Evolutionary conservation across 1,140 invertebrate genomes (phyloP), one percentile per base, ranked within the genome.

Genomic region (Cydia strobilella): DNA sequence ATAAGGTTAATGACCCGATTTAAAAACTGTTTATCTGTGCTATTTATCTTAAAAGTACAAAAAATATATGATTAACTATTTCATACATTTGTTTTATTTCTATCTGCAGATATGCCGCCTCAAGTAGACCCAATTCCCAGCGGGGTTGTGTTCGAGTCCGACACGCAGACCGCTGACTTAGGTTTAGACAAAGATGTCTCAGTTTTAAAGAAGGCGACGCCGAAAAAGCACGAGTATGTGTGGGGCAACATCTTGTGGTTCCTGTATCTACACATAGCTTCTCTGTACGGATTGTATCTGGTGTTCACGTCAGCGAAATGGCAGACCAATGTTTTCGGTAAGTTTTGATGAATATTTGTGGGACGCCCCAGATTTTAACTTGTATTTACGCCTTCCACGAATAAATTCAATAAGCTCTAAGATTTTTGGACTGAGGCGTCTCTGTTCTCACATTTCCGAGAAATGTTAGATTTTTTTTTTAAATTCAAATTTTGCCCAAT

Each of bases 171-270:
- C 0, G 0, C 89, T 12, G 92, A 94, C 48, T 77, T 90, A 35
- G 88, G 90, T 0, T 79, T 93, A 35, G 90, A 63, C 10, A 87
- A 82, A 80, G 88, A 86, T 54, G 88, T 92, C 20, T 83, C 87
- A 4, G 78, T 90, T 35, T 75, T 86, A 62, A 85, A 85, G 76
- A 79, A 93, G 76, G 87, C 89, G 66, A 79, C 92, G 63, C 82
- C 83, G 13, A 82, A 87, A 76, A 86, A 94, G 80, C 91, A 94
- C 45, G 90, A 91, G 83, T 96, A 98, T 39, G 97, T 98, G 0
- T 98, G 97, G 97, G 94, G 95, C 78, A 98, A 98, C 86, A 96
- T 98, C 4, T 82, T 95, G 0, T 91, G 97, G 54, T 97, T 98
- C 84, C 72, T 92, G 0, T 94, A 94, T 13, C 94, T 98, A 1